Evolutionary conservation across 2,888 invertebrate genomes (phyloP).

Genomic region (Chloromyia formosa): DNA sequence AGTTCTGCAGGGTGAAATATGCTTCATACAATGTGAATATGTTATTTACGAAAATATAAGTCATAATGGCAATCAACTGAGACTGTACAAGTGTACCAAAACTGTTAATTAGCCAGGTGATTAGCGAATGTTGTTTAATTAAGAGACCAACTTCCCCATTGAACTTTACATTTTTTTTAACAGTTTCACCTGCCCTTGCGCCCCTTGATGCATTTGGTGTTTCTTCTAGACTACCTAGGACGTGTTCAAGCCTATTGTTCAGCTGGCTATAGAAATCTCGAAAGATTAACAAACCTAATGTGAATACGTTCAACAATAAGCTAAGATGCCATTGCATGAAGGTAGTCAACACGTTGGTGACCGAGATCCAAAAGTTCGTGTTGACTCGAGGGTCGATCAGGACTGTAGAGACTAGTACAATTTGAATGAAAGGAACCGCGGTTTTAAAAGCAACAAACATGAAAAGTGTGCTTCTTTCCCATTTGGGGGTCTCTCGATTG

Average conservation of each 20-base stretch:
- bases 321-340: background rate
- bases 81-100: background rate
- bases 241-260: background rate
- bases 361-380: background rate
- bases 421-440: background rate
- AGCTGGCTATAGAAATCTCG: background rate
- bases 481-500: background rate
- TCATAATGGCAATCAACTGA: background rate
- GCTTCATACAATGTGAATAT: background rate
- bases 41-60: background rate
- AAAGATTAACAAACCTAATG: background rate
- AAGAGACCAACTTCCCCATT: no score
- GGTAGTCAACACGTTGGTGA: background rate
- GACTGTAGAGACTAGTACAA: background rate
- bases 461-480: background rate
- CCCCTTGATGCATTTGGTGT: no score
- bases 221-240: constrained; percentile 4
- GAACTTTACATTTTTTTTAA: no score
- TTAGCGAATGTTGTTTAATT: background rate
- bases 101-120: background rate
- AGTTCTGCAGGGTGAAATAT: background rate
- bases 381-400: no score
- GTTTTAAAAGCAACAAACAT: background rate
- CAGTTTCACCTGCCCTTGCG: no score
- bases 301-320: background rate